Percentiles rank a stretch among this genome's conserved stretches.
These are phyloP conservation scores for Bombyx huttoni DNA, from an alignment of 2,888 invertebrate genomes.

Conservation along the genomic window DNA sequence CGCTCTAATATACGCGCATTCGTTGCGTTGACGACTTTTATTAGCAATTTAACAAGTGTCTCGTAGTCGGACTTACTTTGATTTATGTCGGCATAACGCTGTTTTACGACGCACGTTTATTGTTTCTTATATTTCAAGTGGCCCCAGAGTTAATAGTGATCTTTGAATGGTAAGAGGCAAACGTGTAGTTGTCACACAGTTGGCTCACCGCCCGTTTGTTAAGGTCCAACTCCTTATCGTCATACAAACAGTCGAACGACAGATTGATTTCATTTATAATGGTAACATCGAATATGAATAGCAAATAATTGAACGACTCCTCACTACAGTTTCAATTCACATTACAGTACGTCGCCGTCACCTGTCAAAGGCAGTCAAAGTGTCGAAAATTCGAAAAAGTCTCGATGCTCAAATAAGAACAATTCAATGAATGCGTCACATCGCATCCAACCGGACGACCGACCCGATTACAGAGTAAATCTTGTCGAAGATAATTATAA, in stretches of 20 bases:
- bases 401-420: slow-evolving; percentile 23
- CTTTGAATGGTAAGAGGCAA: slow-evolving; percentile 34
- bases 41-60: slow-evolving; percentile 64
- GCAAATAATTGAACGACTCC: too few species aligned
- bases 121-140: slow-evolving; percentile 51
- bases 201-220: not conserved
- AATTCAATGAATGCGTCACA: slow-evolving; percentile 24
- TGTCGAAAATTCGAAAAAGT: not conserved
- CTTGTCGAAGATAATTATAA: slow-evolving; percentile 18
- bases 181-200: slow-evolving; percentile 10
- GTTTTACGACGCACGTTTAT: slow-evolving; percentile 54
- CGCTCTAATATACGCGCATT: slow-evolving; percentile 51
- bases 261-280: too few species aligned
- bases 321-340: not conserved
- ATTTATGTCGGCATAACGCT: slow-evolving; percentile 55
- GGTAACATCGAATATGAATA: too few species aligned
- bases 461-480: slow-evolving; percentile 9
- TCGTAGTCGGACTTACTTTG: slow-evolving; percentile 42
- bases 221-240: too few species aligned
- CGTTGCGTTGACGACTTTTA: slow-evolving; percentile 57
- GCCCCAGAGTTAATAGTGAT: slow-evolving; percentile 49
- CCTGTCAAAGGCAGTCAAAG: slow-evolving; percentile 1
- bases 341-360: not conserved
- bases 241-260: too few species aligned
- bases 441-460: slow-evolving; percentile 18